Evolutionary conservation across 2,113 vertebrate species (phyloP), one percentile per base, ranked within the genome.

Genomic region (Centropus unirufus): DNA sequence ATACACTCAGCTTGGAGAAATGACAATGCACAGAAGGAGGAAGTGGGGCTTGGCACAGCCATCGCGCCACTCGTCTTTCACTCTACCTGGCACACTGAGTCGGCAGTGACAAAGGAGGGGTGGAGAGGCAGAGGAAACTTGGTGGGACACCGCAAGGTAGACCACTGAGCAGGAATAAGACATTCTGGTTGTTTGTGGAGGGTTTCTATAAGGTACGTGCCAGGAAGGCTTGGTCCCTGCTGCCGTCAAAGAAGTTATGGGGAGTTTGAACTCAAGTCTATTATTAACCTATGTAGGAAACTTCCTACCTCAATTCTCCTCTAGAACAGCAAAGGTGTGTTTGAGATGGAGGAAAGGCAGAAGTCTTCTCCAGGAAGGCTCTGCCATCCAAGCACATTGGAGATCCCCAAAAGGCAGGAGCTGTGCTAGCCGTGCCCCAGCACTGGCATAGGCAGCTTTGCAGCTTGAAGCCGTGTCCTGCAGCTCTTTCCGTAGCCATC

Each of bases 1-100:
- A 77, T n/a, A 80, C 34, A 85, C 34, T 90, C 79, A 83, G 63
- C 49, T 68, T 47, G 40, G 30, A 95, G 88, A 94, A 92, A 94
- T 90, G 27, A 79, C 0, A 0, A 12, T 54, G 19, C 5, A 1
- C 4, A 1, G 51, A 81, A 11, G 26, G 42, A 93, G 58, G 86
- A 86, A 86, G 75, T 74, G 61, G 44, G 49, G 4, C 19, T 94
- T 87, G 83, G 63, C 80, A 87, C 62, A 47, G 44, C 30, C 55
- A 21, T 24, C 0, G 0, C 2, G 1, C 21, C 2, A 4, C 51
- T 95, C 61, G 57, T 64, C 63, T 64, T 52, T 87, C 13, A 77
- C 47, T 87, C 46, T 40, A 36, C 27, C 59, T 46, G 42, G 72
- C 67, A 66, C 1, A 2, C 29, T 14, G 55, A 62, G 13, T 16